Conservation (phyloP, 2,797 vertebrate species). For the Sebastes paucispinis region DNA sequence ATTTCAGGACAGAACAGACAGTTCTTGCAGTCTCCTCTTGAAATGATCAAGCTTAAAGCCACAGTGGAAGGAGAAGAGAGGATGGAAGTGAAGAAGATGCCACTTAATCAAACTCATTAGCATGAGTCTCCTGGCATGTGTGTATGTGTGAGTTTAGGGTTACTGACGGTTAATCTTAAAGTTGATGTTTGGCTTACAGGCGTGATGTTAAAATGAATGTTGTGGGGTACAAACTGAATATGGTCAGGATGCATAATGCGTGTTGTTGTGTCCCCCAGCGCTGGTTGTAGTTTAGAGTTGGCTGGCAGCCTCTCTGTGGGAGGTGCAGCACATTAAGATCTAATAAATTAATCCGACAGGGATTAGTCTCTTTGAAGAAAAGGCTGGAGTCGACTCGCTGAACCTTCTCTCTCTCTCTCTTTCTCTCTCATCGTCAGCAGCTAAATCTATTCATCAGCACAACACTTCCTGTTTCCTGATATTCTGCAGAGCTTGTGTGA, state of each 20-base stretch:
- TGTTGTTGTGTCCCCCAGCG: constrained; percentile 26
- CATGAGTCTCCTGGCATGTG: neutral
- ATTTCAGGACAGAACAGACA: too few species aligned
- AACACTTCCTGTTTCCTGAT: constrained; percentile 57
- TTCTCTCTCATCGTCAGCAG: constrained; percentile 20
- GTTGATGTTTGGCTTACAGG: neutral
- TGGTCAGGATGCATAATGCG: neutral
- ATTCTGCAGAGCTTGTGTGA: constrained; percentile 22
- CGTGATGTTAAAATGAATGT: neutral
- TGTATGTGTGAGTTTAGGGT: neutral
- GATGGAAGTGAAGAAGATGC: neutral
- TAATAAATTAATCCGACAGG: constrained; percentile 64
- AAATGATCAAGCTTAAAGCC: too few species aligned
- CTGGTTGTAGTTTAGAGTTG: constrained; percentile 34
- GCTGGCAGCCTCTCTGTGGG: constrained; percentile 59
- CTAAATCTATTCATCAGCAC: constrained; percentile 48
- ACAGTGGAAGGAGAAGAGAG: neutral
- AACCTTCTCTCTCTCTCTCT: constrained; percentile 21
- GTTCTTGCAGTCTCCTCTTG: too few species aligned
- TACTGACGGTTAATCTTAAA: neutral
- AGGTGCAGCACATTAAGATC: constrained; percentile 58
- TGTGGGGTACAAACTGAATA: neutral
- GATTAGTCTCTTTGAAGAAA: constrained; percentile 66
- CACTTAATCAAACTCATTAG: neutral
- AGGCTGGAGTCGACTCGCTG: constrained; percentile 38